Evolutionary conservation across 2,113 vertebrate genomes (phyloP).

Genomic region (Oncorhynchus mykiss): DNA sequence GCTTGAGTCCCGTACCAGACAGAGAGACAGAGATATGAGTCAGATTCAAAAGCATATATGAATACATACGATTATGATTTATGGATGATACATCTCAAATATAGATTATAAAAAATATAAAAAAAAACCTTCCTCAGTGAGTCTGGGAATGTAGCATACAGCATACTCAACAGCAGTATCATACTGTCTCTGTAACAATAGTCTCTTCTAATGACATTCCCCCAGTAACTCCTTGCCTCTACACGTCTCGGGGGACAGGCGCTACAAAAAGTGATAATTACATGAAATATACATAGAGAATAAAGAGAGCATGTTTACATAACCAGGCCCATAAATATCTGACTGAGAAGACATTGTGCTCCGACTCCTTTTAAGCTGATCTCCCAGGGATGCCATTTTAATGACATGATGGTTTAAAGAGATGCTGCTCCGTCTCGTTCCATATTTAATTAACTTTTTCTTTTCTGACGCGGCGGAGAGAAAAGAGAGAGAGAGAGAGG

Average conservation of each 20-base stretch:
- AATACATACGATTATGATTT: slow-evolving; percentile 44
- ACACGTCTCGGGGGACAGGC: slow-evolving; percentile 80
- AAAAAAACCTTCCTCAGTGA: slow-evolving; percentile 34
- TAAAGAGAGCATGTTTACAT: slow-evolving; percentile 98
- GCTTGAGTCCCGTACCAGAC: not conserved
- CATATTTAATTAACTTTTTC: slow-evolving; percentile 99
- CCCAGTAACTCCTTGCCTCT: slow-evolving; percentile 86
- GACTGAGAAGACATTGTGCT: slow-evolving; percentile 87
- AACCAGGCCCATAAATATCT: slow-evolving; percentile 99
- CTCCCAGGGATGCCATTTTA: slow-evolving; percentile 95
- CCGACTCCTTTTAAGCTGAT: slow-evolving; percentile 92
- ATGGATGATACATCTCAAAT: slow-evolving; percentile 65
- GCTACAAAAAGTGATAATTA: slow-evolving; percentile 99
- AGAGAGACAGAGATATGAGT: slow-evolving; percentile 33
- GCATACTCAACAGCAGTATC: slow-evolving; percentile 30
- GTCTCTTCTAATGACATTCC: slow-evolving; percentile 96
- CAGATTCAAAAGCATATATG: slow-evolving; percentile 4
- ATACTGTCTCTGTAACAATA: slow-evolving; percentile 63
- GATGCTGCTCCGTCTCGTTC: slow-evolving; percentile 96
- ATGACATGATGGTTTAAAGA: slow-evolving; percentile 99
- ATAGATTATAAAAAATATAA: slow-evolving; percentile 52
- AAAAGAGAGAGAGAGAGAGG: slow-evolving; percentile 36
- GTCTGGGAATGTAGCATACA: slow-evolving; percentile 32
- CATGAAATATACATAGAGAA: slow-evolving; percentile 99
- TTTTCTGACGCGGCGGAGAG: slow-evolving; percentile 79